These are phyloP conservation scores for Tachina fera DNA, from an alignment of 2,888 invertebrate species.

Conservation along the genomic window DNA sequence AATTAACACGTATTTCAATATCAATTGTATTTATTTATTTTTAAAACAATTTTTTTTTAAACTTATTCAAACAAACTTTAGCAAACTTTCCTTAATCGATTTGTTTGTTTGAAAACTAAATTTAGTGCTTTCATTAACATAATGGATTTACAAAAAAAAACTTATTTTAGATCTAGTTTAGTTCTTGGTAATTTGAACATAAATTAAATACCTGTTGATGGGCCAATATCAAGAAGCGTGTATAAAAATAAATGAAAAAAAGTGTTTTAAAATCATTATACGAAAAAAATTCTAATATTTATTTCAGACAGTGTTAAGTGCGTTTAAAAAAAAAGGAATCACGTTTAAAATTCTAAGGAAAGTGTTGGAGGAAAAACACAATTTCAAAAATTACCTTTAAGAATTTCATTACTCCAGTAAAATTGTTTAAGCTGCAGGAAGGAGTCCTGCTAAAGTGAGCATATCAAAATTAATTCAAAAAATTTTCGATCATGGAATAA, in stretches of 20 bases:
- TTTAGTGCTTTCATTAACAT: neutral
- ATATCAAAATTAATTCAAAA: too few relatives aligned
- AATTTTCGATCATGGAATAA: too few relatives aligned
- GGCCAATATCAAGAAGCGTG: neutral
- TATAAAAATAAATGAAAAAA: neutral
- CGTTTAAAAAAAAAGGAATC: too few relatives aligned
- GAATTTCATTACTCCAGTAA: too few relatives aligned
- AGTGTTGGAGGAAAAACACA: too few relatives aligned
- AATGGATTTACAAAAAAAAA: neutral
- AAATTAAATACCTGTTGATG: neutral
- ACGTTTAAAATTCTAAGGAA: too few relatives aligned
- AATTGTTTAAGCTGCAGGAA: too few relatives aligned
- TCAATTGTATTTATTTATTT: neutral
- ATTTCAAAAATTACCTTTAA: too few relatives aligned
- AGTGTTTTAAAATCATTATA: neutral
- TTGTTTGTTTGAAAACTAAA: neutral
- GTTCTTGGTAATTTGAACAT: neutral
- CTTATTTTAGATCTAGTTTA: neutral
- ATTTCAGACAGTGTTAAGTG: too few relatives aligned
- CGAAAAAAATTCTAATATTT: neutral
- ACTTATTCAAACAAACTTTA: neutral
- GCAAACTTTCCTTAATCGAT: neutral
- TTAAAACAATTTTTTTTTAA: neutral
- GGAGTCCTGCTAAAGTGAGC: too few relatives aligned
- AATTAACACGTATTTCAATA: neutral